Percentiles rank a stretch among this genome's conserved stretches.
Conservation (phyloP, 2,888 invertebrate genomes). For the Saturnia pavonia region DNA sequence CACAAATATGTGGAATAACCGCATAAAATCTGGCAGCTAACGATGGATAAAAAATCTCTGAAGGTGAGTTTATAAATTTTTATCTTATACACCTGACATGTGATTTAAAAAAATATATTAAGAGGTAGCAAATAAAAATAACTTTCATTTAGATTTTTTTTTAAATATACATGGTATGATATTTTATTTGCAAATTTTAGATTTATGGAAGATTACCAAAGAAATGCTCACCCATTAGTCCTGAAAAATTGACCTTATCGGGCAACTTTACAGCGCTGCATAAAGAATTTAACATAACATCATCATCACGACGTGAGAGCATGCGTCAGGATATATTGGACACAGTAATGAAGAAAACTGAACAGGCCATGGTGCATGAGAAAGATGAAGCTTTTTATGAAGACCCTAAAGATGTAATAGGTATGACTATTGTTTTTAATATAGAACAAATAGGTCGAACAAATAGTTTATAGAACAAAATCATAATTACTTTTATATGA, state of each 20-base stretch:
- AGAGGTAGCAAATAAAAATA: background rate
- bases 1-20: constrained; percentile 7
- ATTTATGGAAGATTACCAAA: constrained; percentile 44
- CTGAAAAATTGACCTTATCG: constrained; percentile 54
- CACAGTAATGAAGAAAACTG: constrained; percentile 59
- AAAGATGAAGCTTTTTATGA: constrained; percentile 56
- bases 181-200: constrained; percentile 28
- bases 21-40: constrained; percentile 3
- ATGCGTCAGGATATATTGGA: constrained; percentile 65
- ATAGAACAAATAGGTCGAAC: background rate
- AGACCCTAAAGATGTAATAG: constrained; percentile 71
- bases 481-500: no score
- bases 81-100: background rate
- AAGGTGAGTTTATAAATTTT: constrained; percentile 15
- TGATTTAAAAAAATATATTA: background rate
- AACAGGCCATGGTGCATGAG: constrained; percentile 48
- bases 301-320: constrained; percentile 45
- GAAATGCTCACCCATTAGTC: constrained; percentile 37
- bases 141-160: background rate
- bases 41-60: constrained; percentile 15
- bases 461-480: no score
- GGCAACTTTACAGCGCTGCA: constrained; percentile 61
- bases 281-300: constrained; percentile 52
- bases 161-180: background rate
- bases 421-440: constrained; percentile 34